phyloP scores from a whole-genome alignment of 2,797 vertebrate species.

The Gorsachius magnificus region DNA sequence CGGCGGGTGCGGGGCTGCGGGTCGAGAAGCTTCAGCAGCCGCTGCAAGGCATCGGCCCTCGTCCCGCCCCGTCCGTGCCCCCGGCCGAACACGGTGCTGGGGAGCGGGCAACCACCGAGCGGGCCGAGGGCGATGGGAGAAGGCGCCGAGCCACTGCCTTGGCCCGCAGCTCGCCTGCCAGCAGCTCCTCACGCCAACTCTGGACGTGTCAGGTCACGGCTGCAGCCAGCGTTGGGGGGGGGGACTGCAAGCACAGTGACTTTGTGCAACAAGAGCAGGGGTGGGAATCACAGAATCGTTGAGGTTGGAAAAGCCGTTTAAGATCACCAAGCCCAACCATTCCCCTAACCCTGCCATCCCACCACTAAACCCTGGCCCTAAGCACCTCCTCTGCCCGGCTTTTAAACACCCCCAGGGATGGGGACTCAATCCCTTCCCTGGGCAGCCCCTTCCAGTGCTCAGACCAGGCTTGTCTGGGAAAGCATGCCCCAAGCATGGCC shows the following conservation, averaged over 20 bases:
- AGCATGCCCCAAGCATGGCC: accelerated
- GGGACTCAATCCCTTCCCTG: too few relatives aligned
- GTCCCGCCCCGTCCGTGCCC: neutral
- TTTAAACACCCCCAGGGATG: too few relatives aligned
- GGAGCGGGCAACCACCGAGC: neutral
- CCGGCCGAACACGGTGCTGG: neutral
- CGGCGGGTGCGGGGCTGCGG: accelerated
- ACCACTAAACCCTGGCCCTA: too few relatives aligned
- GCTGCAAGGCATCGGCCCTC: neutral
- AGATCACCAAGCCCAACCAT: too few relatives aligned
- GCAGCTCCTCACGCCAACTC: neutral
- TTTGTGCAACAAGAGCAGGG: neutral
- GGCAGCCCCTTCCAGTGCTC: neutral
- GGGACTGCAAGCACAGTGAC: neutral
- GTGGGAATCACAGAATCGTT: neutral
- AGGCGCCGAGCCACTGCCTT: accelerated
- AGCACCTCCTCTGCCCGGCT: too few relatives aligned
- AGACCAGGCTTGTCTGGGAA: neutral
- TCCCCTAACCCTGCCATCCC: too few relatives aligned
- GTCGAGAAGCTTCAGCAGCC: neutral
- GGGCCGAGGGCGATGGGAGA: neutral
- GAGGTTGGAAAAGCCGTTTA: too few relatives aligned
- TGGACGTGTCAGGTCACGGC: neutral
- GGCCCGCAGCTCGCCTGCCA: neutral
- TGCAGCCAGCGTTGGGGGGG: accelerated